A percentile compares a stretch with the other conserved stretches of the same genome.
Evolutionary conservation across 2,113 vertebrate genomes (phyloP).

Genomic region (Anas platyrhynchos): DNA sequence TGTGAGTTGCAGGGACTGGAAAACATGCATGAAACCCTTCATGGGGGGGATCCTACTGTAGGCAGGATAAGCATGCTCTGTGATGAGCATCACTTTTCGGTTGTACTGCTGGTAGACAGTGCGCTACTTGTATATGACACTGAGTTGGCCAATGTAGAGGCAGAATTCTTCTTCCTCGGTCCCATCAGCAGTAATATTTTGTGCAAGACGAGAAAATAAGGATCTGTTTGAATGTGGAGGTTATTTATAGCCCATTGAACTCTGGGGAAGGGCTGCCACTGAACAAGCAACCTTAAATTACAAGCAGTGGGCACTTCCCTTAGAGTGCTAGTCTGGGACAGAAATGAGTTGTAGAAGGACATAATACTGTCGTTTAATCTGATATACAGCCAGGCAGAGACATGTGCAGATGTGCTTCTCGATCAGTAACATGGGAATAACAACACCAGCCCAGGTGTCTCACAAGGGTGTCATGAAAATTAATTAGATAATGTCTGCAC

Average conservation of each 20-base stretch:
- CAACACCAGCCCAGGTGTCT: conserved; percentile 50
- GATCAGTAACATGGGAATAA: conserved; percentile 1
- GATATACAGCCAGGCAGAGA: conserved; percentile 44
- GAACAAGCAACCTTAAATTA: conserved; percentile 17
- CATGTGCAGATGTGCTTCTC: conserved; percentile 53
- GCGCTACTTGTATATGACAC: background rate
- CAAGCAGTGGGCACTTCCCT: background rate
- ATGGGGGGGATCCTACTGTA: background rate
- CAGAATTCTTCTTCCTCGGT: conserved; percentile 4
- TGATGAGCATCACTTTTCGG: background rate
- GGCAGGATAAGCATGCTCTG: background rate
- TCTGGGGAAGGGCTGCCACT: background rate
- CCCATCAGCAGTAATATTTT: background rate
- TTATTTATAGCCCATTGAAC: conserved; percentile 7
- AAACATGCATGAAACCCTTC: background rate
- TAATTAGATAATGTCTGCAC: conserved; percentile 56
- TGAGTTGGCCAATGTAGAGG: background rate
- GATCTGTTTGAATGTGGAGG: background rate
- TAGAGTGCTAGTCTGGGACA: background rate
- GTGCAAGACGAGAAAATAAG: background rate
- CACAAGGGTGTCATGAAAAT: conserved; percentile 32
- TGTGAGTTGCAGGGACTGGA: background rate
- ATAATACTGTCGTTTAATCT: conserved; percentile 34
- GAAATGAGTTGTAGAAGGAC: conserved; percentile 14
- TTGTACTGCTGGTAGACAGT: background rate